Percentiles rank a stretch among this genome's conserved stretches.
phyloP scores from a whole-genome alignment of 2,113 vertebrate species.

The Numida meleagris region DNA sequence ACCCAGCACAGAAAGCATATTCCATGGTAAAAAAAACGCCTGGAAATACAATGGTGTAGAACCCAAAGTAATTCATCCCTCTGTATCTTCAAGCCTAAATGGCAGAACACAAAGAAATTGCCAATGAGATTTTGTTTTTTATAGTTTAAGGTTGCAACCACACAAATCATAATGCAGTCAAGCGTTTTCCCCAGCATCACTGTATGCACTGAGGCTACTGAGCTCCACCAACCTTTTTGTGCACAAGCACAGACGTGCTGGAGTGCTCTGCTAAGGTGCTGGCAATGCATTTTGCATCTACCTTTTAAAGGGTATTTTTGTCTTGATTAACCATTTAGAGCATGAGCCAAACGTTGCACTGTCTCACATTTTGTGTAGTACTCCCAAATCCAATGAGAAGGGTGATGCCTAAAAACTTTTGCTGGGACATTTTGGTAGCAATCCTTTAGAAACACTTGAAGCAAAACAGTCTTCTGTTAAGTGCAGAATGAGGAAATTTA shows the following conservation, averaged over 20 bases:
- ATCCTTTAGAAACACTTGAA: neutral
- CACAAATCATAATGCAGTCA: neutral
- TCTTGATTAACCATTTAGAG: neutral
- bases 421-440: neutral
- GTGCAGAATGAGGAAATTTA: neutral
- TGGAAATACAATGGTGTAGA: neutral
- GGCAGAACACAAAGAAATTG: neutral
- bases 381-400: neutral
- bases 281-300: neutral
- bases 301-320: neutral
- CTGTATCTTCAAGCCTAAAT: neutral
- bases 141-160: neutral
- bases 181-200: neutral
- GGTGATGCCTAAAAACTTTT: neutral
- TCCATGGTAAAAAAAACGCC: neutral
- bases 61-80: neutral
- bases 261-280: neutral
- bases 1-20: neutral
- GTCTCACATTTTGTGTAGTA: neutral
- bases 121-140: neutral
- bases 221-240: neutral
- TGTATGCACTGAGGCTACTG: neutral
- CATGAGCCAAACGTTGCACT: fast-evolving
- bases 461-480: neutral
- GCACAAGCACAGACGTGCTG: neutral